These are phyloP conservation scores for Neelides sp. DNA, from an alignment of 1,140 invertebrate genomes.

Conservation along the genomic window DNA sequence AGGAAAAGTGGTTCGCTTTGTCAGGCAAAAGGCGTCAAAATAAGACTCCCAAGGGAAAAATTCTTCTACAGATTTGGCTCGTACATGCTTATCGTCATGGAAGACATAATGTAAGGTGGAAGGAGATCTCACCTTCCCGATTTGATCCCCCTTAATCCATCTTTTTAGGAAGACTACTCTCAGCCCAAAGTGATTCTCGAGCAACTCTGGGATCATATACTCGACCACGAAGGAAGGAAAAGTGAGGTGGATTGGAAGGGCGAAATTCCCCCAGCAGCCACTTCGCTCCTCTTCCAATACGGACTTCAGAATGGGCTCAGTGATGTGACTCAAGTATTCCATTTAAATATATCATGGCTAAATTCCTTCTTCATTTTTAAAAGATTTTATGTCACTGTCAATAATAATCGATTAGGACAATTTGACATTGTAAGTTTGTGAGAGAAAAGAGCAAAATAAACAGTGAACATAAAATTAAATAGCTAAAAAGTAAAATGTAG, in stretches of 20 bases:
- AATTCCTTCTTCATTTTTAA: too few species aligned
- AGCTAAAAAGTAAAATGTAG: too few species aligned
- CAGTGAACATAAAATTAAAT: too few species aligned
- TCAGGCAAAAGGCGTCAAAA: slow-evolving; percentile 13
- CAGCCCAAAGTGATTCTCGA: slow-evolving; percentile 20
- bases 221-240: slow-evolving; percentile 11
- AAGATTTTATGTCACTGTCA: too few species aligned
- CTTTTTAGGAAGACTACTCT: slow-evolving; percentile 16
- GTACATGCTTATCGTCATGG: slow-evolving; percentile 24
- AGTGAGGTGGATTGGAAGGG: slow-evolving; percentile 14
- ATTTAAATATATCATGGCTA: too few species aligned
- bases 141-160: neutral
- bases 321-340: slow-evolving; percentile 22
- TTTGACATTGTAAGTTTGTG: too few species aligned
- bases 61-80: slow-evolving; percentile 23
- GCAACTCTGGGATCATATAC: slow-evolving; percentile 22
- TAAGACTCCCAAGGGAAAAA: slow-evolving; percentile 12
- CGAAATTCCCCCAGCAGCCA: slow-evolving; percentile 21
- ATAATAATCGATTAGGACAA: too few species aligned
- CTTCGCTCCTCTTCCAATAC: slow-evolving; percentile 24
- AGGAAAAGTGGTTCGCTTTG: slow-evolving; percentile 14
- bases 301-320: slow-evolving; percentile 26
- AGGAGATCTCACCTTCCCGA: neutral
- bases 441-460: too few species aligned
- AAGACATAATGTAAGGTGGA: slow-evolving; percentile 15